These are phyloP conservation scores for Halcyon smyrnensis DNA, from an alignment of 2,797 vertebrate genomes.

Conservation along the genomic window DNA sequence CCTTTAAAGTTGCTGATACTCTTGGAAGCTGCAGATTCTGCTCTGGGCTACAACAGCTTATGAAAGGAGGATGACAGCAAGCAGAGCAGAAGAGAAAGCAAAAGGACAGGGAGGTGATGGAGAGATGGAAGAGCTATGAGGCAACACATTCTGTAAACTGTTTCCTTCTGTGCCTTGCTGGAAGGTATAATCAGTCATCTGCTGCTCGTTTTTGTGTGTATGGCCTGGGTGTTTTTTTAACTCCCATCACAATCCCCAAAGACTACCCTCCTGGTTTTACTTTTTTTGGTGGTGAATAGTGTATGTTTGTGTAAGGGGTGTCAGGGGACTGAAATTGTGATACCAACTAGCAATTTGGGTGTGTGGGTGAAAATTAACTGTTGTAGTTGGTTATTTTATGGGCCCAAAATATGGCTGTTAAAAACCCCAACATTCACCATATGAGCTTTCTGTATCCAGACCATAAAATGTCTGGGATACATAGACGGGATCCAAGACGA, in stretches of 20 bases:
- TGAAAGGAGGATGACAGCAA: background rate
- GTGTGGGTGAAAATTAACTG: conserved; percentile 72
- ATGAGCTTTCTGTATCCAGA: conserved; percentile 45
- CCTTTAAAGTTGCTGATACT: background rate
- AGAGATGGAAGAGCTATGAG: conserved; percentile 18
- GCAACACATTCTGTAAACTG: background rate
- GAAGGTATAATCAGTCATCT: conserved; percentile 66
- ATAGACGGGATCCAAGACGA: conserved; percentile 43
- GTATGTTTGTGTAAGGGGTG: conserved; percentile 69
- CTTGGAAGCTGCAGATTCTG: background rate
- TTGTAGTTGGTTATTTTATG: conserved; percentile 74
- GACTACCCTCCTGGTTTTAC: conserved; percentile 28
- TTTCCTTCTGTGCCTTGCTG: conserved; percentile 26
- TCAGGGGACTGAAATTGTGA: conserved; percentile 62
- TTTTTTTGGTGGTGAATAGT: conserved; percentile 33
- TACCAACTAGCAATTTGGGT: conserved; percentile 72
- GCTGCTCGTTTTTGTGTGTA: conserved; percentile 28
- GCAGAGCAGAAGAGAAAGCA: background rate
- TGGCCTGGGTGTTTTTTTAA: conserved; percentile 40
- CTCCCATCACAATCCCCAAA: conserved; percentile 22
- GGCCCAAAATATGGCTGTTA: conserved; percentile 72
- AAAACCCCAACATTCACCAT: conserved; percentile 67
- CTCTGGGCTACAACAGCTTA: background rate
- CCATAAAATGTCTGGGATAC: conserved; percentile 68
- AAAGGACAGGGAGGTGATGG: background rate